Base-by-base conservation (phyloP, 2,113 vertebrate genomes). In the Python bivittatus region DNA sequence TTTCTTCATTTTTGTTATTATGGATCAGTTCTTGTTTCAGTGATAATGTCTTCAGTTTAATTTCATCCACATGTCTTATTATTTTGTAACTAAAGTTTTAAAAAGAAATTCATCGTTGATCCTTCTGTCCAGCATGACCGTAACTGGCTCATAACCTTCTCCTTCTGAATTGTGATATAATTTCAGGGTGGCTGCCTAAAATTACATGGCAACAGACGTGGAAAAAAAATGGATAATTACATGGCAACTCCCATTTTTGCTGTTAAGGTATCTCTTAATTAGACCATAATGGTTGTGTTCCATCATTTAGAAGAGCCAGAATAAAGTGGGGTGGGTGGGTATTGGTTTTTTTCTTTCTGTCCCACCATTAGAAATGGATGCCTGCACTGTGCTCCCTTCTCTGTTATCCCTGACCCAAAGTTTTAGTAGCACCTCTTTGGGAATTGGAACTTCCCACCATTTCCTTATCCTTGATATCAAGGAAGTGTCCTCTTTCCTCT, bases 401-500 rank as follows among this genome's bases (percentile, higher is more conserved):
- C 89, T 90, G 64, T 53, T 95, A 94, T 83, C 93, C 93, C 68
- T 89, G 91, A 90, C 83, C 88, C 52, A 91, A 93, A 57, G 44
- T 93, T 92, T 1, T 79, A 93, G 56, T 83, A 89, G 72, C 87
- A 4, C 84, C 20, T 60, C 88, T 87, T 88, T 27, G n/a, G 85
- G 93, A 90, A 64, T 84, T 95, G 89, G 68, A 58, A 85, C 88
- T 87, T 94, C 92, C 88, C 86, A 93, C 88, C 33, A 64, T 93
- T 93, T 88, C 64, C 79, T 94, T 93, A 84, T 53, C 91, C 88
- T 90, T 93, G 86, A 88, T 95, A 93, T 89, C 93, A 94, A 93
- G 91, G 92, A 95, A 93, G 88, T 91, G 64, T 17, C 53, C 92
- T 93, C 91, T 86, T 93, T 83, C 83, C 88, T 94, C 64, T 88